phyloP scores from a whole-genome alignment of 2,797 vertebrate genomes.

The Myiothlypis coronata region DNA sequence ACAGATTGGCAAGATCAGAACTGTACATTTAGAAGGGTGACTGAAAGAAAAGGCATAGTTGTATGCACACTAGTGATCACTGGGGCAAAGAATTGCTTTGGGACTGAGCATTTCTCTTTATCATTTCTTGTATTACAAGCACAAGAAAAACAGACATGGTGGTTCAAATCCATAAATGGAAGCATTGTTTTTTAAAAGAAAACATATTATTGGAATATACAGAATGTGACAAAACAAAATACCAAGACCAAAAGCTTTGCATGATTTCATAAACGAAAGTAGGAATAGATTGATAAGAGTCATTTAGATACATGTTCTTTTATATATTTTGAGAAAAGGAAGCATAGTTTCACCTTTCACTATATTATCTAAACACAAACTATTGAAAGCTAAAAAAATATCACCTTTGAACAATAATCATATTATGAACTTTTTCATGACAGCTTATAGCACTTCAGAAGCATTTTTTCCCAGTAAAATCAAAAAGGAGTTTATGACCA shows the following conservation, averaged over 20 bases:
- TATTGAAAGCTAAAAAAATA: neutral
- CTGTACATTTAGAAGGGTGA: neutral
- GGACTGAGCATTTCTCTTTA: neutral
- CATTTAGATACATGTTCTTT: neutral
- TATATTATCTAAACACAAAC: neutral
- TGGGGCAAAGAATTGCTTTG: neutral
- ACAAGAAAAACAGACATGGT: neutral
- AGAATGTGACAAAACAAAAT: neutral
- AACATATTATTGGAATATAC: neutral
- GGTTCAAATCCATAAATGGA: neutral
- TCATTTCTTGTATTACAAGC: neutral
- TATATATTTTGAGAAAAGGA: neutral
- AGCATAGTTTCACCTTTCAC: neutral
- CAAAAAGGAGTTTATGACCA: neutral
- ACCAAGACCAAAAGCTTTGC: neutral
- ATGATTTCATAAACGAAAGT: neutral
- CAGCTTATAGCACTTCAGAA: neutral
- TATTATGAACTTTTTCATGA: neutral
- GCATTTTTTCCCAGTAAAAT: neutral
- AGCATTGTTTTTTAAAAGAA: neutral
- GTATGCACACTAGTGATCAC: neutral
- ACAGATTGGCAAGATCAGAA: neutral
- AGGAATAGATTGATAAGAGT: neutral
- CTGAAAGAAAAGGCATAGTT: neutral
- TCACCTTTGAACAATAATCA: neutral